A percentile compares a stretch with the other conserved stretches of the same genome.
These are phyloP conservation scores for Ameiurus melas DNA, from an alignment of 2,113 vertebrate species.

Conservation along the genomic window DNA sequence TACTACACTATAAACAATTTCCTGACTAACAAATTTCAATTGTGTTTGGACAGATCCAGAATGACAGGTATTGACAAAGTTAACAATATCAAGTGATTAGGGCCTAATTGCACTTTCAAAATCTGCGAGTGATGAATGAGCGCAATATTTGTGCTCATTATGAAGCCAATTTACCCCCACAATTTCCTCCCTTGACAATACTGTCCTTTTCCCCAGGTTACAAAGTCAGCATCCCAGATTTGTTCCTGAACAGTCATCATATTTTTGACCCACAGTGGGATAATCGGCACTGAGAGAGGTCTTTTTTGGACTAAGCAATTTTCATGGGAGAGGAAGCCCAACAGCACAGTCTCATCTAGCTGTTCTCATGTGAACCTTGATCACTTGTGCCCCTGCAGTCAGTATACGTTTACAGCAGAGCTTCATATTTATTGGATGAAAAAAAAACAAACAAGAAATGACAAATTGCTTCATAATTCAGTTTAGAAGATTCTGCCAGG, in stretches of 20 bases:
- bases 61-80: slow-evolving; percentile 28
- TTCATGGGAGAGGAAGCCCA: slow-evolving; percentile 63
- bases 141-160: slow-evolving; percentile 64
- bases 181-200: slow-evolving; percentile 57
- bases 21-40: slow-evolving; percentile 22
- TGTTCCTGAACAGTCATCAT: slow-evolving; percentile 71
- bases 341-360: slow-evolving; percentile 60
- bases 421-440: slow-evolving; percentile 63
- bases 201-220: slow-evolving; percentile 69
- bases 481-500: slow-evolving; percentile 72
- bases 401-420: slow-evolving; percentile 67
- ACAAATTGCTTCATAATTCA: slow-evolving; percentile 80
- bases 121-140: slow-evolving; percentile 59
- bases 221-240: slow-evolving; percentile 73
- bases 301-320: slow-evolving; percentile 72
- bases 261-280: slow-evolving; percentile 71
- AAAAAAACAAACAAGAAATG: not conserved
- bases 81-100: slow-evolving; percentile 23
- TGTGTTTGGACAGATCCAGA: not conserved
- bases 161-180: slow-evolving; percentile 50
- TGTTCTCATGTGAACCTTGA: slow-evolving; percentile 52
- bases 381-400: slow-evolving; percentile 66
- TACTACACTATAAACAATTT: not conserved
- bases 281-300: slow-evolving; percentile 68
- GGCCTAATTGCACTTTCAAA: slow-evolving; percentile 8